Base-by-base conservation (phyloP, 2,797 vertebrate species). In the Sphenopsis melanotis region DNA sequence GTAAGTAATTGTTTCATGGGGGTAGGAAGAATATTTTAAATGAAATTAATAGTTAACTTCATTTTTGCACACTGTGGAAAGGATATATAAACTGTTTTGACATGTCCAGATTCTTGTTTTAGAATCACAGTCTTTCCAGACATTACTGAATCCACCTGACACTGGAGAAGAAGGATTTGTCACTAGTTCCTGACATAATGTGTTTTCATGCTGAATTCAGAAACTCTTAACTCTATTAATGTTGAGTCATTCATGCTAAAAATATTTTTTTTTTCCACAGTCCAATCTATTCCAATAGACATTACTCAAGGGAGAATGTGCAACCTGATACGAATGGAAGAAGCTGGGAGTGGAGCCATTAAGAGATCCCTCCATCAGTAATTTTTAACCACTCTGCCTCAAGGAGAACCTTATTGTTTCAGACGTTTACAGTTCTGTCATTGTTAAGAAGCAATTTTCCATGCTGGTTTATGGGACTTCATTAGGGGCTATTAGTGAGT, bases 141-240 rank as follows among this genome's bases (percentile, higher is more conserved):
- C 94, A 86, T 96, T 94, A 96, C 89, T 93, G 91, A 94, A 79
- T 94, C 61, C 37, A 96, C 77, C 41, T 96, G 91, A 95, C 78
- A 92, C 6, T 3, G 74, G 69, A 96, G 89, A 95, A 94, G 69
- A 30, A 93, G 68, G 70, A 92, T 87, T 96, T 96, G 90, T 94
- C 78, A 90, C 89, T 68, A 70, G 24, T 93, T 91, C 70, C 68
- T 95, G 80, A 93, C 86, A 81, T 95, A 92, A 94, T 94, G 84
- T 94, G 60, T 94, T 94, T 95, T 91, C 68, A 49, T 66, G 61
- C 53, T 93, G 93, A 95, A 77, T 91, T 87, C 89, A 94, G 78
- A 84, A 93, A 92, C 22, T 53, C 37, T 70, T 79, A 91, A 74
- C 24, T 89, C 24, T 71, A 18, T 76, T 72, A 61, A 83, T 87